Conservation (phyloP, 2,113 vertebrate species). For the Petaurus breviceps region DNA sequence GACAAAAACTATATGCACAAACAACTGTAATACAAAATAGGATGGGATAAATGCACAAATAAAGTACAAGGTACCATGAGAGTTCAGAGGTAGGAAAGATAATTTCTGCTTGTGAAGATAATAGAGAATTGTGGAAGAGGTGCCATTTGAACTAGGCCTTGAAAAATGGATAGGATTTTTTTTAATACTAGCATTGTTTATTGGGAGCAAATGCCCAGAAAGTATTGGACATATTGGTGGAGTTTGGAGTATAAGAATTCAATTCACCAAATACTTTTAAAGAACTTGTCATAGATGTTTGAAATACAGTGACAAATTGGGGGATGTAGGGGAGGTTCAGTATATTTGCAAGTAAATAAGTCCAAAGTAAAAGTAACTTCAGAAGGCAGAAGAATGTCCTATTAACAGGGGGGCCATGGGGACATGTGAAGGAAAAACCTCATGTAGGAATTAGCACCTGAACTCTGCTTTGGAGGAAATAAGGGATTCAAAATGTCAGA, state of each 20-base stretch:
- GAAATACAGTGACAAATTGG: background rate
- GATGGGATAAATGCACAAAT: background rate
- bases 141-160: background rate
- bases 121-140: background rate
- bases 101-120: background rate
- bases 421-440: background rate
- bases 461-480: background rate
- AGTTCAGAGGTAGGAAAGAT: background rate
- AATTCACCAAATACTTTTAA: background rate
- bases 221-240: background rate
- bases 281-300: background rate
- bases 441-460: background rate
- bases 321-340: background rate
- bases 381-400: background rate
- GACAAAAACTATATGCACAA: background rate
- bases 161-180: background rate
- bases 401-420: too few species aligned
- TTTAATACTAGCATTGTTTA: background rate
- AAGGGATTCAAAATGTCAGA: background rate
- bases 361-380: background rate
- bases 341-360: background rate
- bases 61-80: background rate
- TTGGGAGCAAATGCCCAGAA: background rate
- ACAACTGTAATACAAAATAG: background rate
- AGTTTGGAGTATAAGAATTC: background rate